Conservation (phyloP, 1,140 invertebrate species). For the Eueides isabella region DNA sequence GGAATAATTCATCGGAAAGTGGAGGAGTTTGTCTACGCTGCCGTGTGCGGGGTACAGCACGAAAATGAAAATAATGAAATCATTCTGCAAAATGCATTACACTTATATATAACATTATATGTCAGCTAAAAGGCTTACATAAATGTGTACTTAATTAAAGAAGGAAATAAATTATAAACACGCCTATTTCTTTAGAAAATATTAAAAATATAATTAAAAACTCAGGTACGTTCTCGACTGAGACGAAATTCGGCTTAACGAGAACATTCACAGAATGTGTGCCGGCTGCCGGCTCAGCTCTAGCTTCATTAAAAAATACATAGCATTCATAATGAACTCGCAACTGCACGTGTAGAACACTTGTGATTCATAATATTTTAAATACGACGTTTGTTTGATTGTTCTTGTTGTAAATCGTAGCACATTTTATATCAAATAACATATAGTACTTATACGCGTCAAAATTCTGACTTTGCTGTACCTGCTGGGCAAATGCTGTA, state of each 20-base stretch:
- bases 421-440: not conserved
- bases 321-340: conserved; percentile 25
- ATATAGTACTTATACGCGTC: too few relatives aligned
- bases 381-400: conserved; percentile 4
- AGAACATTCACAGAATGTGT: conserved; percentile 24
- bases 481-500: too few relatives aligned
- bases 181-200: not conserved
- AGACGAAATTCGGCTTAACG: conserved; percentile 27
- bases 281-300: not conserved
- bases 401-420: not conserved
- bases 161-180: not conserved
- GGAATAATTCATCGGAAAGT: too few relatives aligned
- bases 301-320: conserved; percentile 29
- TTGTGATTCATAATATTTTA: conserved; percentile 20
- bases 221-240: conserved; percentile 9
- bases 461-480: too few relatives aligned
- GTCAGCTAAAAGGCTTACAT: not conserved
- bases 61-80: too few relatives aligned
- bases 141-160: not conserved
- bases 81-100: too few relatives aligned
- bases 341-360: conserved; percentile 12
- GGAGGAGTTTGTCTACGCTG: too few relatives aligned
- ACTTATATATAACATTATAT: not conserved
- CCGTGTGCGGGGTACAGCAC: too few relatives aligned
- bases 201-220: conserved; percentile 19